phyloP scores from a whole-genome alignment of 1,140 invertebrate species.

The Battus philenor region DNA sequence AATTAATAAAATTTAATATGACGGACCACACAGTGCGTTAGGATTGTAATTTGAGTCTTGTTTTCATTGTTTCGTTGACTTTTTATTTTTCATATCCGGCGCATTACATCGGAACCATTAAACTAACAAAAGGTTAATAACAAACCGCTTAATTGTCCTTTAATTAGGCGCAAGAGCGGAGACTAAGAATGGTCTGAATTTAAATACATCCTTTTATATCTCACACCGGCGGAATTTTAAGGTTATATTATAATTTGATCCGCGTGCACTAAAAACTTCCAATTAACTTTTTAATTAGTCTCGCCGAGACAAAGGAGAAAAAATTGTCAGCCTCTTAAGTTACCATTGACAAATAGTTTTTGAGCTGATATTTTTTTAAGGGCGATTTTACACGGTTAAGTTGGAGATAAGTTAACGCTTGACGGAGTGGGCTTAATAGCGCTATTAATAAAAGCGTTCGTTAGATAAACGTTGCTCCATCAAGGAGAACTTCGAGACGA shows the following conservation, averaged over 20 bases:
- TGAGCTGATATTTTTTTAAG: constrained; percentile 25
- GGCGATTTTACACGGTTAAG: constrained; percentile 29
- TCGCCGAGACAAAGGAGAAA: constrained; percentile 21
- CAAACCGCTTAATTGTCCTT: constrained; percentile 11
- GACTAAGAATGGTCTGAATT: not conserved
- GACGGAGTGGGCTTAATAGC: constrained; percentile 35
- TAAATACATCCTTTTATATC: constrained; percentile 1
- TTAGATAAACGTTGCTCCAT: constrained; percentile 28
- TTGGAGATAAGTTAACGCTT: constrained; percentile 27
- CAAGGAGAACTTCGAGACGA: constrained; percentile 21
- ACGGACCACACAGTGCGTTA: constrained; percentile 35
- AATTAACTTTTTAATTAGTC: constrained; percentile 32
- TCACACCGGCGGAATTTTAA: not conserved
- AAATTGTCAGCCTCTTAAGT: constrained; percentile 24
- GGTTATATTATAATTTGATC: not conserved
- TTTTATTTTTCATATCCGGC: constrained; percentile 11
- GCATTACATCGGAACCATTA: constrained; percentile 7
- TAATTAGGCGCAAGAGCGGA: constrained; percentile 1
- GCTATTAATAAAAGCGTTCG: constrained; percentile 36
- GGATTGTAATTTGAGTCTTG: constrained; percentile 28
- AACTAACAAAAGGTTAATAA: constrained; percentile 5
- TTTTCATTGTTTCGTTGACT: constrained; percentile 27
- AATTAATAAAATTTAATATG: constrained; percentile 52
- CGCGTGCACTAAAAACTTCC: constrained; percentile 1
- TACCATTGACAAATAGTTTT: constrained; percentile 37